phyloP scores from a whole-genome alignment of 1,140 invertebrate genomes.

The Maconellicoccus hirsutus region DNA sequence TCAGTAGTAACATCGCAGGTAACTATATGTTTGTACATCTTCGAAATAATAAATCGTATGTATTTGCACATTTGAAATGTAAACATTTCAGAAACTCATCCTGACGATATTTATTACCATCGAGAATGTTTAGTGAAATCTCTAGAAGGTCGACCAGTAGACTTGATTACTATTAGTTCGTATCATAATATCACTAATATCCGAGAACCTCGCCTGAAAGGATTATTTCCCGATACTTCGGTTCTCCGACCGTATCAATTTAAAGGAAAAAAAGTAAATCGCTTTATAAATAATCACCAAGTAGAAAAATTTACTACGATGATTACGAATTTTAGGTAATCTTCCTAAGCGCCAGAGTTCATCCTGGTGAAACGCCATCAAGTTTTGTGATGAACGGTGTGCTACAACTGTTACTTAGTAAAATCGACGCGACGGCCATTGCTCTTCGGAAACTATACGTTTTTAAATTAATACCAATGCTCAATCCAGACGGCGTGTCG shows the following conservation, averaged over 20 bases:
- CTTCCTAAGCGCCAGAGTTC: slow-evolving; percentile 80
- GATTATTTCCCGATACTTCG: slow-evolving; percentile 61
- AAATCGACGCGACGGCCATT: slow-evolving; percentile 59
- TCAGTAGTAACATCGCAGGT: background rate
- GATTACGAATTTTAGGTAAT: slow-evolving; percentile 45
- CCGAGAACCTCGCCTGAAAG: slow-evolving; percentile 56
- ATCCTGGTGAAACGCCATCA: slow-evolving; percentile 87
- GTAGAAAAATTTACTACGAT: background rate
- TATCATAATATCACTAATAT: slow-evolving; percentile 59
- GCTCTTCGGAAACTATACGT: slow-evolving; percentile 64
- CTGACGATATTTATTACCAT: slow-evolving; percentile 72
- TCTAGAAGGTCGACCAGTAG: slow-evolving; percentile 68
- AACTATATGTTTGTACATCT: background rate
- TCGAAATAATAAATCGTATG: background rate
- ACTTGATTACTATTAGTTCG: slow-evolving; percentile 78
- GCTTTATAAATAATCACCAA: background rate
- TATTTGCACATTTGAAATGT: background rate
- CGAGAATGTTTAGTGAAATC: slow-evolving; percentile 71
- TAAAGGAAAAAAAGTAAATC: slow-evolving; percentile 54
- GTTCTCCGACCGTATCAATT: slow-evolving; percentile 58
- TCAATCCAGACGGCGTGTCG: slow-evolving; percentile 88
- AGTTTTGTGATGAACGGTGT: slow-evolving; percentile 91
- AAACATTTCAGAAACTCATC: slow-evolving; percentile 28
- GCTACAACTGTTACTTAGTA: slow-evolving; percentile 60
- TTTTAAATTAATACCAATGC: slow-evolving; percentile 84